These are phyloP conservation scores for Xiphydria camelus DNA, from an alignment of 2,888 invertebrate genomes.

Conservation along the genomic window DNA sequence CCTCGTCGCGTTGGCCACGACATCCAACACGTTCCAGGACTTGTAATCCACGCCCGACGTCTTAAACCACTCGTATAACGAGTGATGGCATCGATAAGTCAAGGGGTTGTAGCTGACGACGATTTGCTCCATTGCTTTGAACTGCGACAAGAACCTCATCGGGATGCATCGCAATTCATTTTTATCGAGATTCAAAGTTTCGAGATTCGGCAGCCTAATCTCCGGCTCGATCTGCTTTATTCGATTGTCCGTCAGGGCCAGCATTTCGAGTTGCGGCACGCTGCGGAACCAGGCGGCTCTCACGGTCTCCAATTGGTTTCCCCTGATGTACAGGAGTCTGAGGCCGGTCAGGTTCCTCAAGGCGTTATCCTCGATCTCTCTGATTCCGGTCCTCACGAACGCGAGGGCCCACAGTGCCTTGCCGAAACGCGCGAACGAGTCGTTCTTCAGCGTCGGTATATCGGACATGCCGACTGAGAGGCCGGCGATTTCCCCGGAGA, in stretches of 20 bases:
- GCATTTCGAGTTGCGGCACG: conserved; percentile 15
- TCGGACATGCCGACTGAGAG: conserved; percentile 17
- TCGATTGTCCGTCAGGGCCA: conserved; percentile 17
- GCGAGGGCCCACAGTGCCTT: too few species aligned
- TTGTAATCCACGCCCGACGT: conserved; percentile 15
- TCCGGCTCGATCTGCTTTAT: conserved; percentile 15
- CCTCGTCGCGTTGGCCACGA: conserved; percentile 13
- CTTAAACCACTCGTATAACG: conserved; percentile 14
- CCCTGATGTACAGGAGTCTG: conserved; percentile 15
- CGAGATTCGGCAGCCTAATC: conserved; percentile 16
- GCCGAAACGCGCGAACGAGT: conserved; percentile 17
- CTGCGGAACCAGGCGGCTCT: conserved; percentile 25
- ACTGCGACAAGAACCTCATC: conserved; percentile 7
- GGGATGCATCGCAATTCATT: conserved; percentile 20
- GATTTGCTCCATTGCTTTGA: conserved; percentile 11
- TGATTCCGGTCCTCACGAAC: too few species aligned
- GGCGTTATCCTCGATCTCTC: conserved; percentile 24
- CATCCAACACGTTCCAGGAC: conserved; percentile 14
- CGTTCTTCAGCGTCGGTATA: conserved; percentile 12
- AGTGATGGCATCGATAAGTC: conserved; percentile 11
- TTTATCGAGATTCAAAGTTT: conserved; percentile 16
- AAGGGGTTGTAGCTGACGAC: conserved; percentile 19
- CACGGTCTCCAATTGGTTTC: conserved; percentile 19
- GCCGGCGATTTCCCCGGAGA: conserved; percentile 15
- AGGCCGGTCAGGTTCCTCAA: conserved; percentile 20